Percentiles rank a stretch among this genome's conserved stretches.
Evolutionary conservation across 2,113 vertebrate genomes (phyloP).

Genomic region (Lucifuga dentata): DNA sequence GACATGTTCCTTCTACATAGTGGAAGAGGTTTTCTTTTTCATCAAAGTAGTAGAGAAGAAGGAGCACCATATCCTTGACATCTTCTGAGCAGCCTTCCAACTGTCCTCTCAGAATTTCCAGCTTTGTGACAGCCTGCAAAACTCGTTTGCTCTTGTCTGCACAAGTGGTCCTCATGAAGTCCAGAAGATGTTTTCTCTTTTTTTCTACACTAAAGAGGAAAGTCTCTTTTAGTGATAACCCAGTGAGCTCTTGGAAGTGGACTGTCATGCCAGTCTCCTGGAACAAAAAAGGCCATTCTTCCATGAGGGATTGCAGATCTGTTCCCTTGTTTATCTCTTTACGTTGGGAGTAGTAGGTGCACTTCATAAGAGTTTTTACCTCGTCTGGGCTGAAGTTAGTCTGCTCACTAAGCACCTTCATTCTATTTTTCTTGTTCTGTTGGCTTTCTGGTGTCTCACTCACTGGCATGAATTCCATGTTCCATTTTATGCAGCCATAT

Average conservation of each 20-base stretch:
- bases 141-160: slow-evolving; percentile 48
- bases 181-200: slow-evolving; percentile 44
- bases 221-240: slow-evolving; percentile 44
- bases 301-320: slow-evolving; percentile 24
- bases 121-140: slow-evolving; percentile 36
- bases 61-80: slow-evolving; percentile 40
- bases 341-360: slow-evolving; percentile 47
- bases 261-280: slow-evolving; percentile 45
- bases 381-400: slow-evolving; percentile 11
- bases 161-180: slow-evolving; percentile 40
- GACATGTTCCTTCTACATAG: slow-evolving; percentile 32
- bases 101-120: slow-evolving; percentile 19
- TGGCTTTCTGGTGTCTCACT: slow-evolving; percentile 49
- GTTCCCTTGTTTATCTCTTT: slow-evolving; percentile 49
- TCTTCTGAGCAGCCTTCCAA: slow-evolving; percentile 40
- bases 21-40: slow-evolving; percentile 42
- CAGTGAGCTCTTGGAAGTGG: slow-evolving; percentile 56
- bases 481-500: slow-evolving; percentile 44
- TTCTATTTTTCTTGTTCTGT: slow-evolving; percentile 41
- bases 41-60: slow-evolving; percentile 48
- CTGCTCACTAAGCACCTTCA: slow-evolving; percentile 30
- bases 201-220: slow-evolving; percentile 20
- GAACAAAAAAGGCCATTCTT: slow-evolving; percentile 60
- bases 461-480: slow-evolving; percentile 37
- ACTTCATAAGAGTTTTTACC: slow-evolving; percentile 34